phyloP scores from a whole-genome alignment of 2,888 invertebrate genomes.

The Trissolcus japonicus region DNA sequence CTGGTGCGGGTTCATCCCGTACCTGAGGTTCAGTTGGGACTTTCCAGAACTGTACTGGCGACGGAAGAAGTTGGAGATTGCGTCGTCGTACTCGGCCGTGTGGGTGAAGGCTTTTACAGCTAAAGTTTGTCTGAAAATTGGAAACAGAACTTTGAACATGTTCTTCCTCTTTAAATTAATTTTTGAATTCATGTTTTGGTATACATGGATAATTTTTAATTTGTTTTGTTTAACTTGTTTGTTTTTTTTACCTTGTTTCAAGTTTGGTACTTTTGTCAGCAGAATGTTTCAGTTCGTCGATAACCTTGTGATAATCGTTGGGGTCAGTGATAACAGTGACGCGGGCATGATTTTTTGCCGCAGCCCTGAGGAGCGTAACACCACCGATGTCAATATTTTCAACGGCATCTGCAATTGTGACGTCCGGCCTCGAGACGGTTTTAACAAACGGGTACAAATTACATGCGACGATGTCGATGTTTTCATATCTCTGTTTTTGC shows the following conservation, averaged over 20 bases:
- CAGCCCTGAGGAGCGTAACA: conserved; percentile 94
- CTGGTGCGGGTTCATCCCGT: conserved; percentile 99
- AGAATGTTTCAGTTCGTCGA: conserved; percentile 83
- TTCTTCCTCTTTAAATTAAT: too few species aligned
- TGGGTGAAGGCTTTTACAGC: conserved; percentile 97
- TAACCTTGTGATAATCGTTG: conserved; percentile 87
- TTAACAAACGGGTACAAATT: conserved; percentile 97
- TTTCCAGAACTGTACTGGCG: conserved; percentile 88
- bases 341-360: conserved; percentile 96
- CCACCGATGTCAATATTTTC: conserved; percentile 99
- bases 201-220: too few species aligned
- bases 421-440: conserved; percentile 88
- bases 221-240: not conserved
- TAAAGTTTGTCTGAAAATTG: conserved; percentile 83
- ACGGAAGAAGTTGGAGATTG: conserved; percentile 96
- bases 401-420: conserved; percentile 90
- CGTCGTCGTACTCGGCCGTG: conserved; percentile 94
- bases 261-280: conserved; percentile 83
- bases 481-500: conserved; percentile 85
- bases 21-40: conserved; percentile 90
- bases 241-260: conserved; percentile 81
- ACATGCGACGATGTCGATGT: conserved; percentile 93
- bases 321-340: conserved; percentile 97
- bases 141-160: too few species aligned
- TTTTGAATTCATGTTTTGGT: too few species aligned